A percentile compares a stretch with the other conserved stretches of the same genome.
phyloP scores from a whole-genome alignment of 2,888 invertebrate species.

The Netelia inedita region DNA sequence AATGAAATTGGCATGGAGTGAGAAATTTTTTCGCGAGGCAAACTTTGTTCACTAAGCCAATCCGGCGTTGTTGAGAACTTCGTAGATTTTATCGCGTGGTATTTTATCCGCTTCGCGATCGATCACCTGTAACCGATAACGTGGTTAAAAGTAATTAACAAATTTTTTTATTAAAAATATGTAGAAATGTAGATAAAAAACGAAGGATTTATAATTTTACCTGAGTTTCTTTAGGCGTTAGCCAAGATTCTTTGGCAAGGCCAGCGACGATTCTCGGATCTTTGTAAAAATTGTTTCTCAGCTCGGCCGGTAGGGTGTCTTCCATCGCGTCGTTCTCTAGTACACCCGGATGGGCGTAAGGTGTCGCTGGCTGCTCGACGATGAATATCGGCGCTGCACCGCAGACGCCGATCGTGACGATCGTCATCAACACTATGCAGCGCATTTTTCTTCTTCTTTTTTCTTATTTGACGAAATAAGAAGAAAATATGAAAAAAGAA shows the following conservation, averaged over 20 bases:
- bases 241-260: conserved; percentile 92
- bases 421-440: conserved; percentile 66
- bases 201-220: conserved; percentile 70
- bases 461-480: background rate
- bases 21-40: background rate
- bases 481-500: background rate
- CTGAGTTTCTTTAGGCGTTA: conserved; percentile 91
- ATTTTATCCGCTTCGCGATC: conserved; percentile 94
- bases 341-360: conserved; percentile 89
- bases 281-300: conserved; percentile 91
- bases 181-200: conserved; percentile 14
- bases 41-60: conserved; percentile 80
- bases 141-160: background rate
- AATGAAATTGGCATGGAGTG: background rate
- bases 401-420: conserved; percentile 71
- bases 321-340: conserved; percentile 90
- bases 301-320: conserved; percentile 89
- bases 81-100: conserved; percentile 91
- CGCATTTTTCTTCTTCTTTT: conserved; percentile 64
- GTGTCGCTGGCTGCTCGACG: conserved; percentile 68
- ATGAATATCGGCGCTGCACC: conserved; percentile 77
- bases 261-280: conserved; percentile 91
- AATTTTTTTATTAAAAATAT: conserved; percentile 9
- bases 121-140: conserved; percentile 87
- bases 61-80: conserved; percentile 91